Evolutionary conservation across 2,113 vertebrate genomes (phyloP).

Genomic region (Todiramphus saurophagus): DNA sequence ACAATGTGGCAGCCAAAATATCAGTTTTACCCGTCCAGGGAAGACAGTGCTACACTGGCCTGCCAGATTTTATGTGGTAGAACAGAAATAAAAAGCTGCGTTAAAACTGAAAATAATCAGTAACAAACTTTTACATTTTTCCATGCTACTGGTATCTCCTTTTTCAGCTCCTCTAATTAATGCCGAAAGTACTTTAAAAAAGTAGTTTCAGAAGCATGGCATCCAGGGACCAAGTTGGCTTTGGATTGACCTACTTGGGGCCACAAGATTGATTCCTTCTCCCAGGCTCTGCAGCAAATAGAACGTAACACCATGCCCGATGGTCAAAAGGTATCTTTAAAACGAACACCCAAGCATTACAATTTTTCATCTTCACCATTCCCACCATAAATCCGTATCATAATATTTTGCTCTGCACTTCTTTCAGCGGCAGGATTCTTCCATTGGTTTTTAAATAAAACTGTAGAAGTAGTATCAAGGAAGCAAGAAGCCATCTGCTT

Average conservation of each 20-base stretch:
- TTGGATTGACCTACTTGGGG: not conserved
- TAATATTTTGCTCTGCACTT: not conserved
- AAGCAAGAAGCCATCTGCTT: not conserved
- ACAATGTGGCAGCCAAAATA: not conserved
- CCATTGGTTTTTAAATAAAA: not conserved
- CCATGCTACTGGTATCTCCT: not conserved
- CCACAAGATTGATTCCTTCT: not conserved
- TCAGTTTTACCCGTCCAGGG: not conserved
- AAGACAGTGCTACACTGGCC: not conserved
- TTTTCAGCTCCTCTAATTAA: not conserved
- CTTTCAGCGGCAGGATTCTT: not conserved
- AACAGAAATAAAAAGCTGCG: not conserved
- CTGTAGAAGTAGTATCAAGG: not conserved
- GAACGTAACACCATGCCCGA: not conserved
- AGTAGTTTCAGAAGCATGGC: not conserved
- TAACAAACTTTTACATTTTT: not conserved
- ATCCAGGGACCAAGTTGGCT: not conserved
- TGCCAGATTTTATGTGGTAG: not conserved
- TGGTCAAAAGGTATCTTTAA: not conserved
- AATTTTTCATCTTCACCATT: not conserved
- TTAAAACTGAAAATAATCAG: not conserved
- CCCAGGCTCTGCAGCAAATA: not conserved
- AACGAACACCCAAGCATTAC: not conserved
- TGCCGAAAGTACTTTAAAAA: not conserved
- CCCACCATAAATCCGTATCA: accelerated